Evolutionary conservation across 23 tunicate species (phyloP).

Genomic region (Aplidium turbinatum): DNA sequence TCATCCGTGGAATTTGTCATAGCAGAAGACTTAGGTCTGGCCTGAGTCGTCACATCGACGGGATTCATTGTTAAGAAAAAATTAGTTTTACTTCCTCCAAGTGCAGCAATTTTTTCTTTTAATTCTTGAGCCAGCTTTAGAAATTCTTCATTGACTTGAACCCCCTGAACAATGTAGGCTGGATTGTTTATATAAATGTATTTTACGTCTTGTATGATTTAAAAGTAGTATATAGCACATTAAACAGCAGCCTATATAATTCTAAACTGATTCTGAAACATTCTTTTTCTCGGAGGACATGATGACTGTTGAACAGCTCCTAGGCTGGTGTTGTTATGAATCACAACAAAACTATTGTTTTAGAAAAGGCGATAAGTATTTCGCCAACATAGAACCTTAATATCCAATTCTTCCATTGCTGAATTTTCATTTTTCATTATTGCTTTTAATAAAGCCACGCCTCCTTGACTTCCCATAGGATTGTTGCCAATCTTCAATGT

Average conservation of each 20-base stretch:
- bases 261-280: too few species aligned
- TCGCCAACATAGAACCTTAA: conserved; percentile 31
- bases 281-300: too few species aligned
- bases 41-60: conserved; percentile 2
- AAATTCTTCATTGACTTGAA: conserved; percentile 56
- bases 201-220: too few species aligned
- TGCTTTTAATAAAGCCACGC: conserved; percentile 45
- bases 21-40: background rate
- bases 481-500: conserved; percentile 60
- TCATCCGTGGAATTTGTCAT: conserved; percentile 15
- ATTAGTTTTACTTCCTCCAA: conserved; percentile 32
- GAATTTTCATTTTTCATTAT: conserved; percentile 51
- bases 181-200: too few species aligned
- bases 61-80: conserved; percentile 34
- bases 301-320: too few species aligned
- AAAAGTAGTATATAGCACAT: too few species aligned
- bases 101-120: background rate
- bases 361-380: background rate
- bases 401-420: conserved; percentile 64
- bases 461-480: conserved; percentile 63
- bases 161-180: conserved; percentile 33
- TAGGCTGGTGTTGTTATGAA: too few species aligned
- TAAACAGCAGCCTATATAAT: too few species aligned
- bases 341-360: too few species aligned
- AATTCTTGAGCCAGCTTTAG: conserved; percentile 27